Evolutionary conservation across 2,888 invertebrate genomes (phyloP).

Genomic region (Plebejus anna): DNA sequence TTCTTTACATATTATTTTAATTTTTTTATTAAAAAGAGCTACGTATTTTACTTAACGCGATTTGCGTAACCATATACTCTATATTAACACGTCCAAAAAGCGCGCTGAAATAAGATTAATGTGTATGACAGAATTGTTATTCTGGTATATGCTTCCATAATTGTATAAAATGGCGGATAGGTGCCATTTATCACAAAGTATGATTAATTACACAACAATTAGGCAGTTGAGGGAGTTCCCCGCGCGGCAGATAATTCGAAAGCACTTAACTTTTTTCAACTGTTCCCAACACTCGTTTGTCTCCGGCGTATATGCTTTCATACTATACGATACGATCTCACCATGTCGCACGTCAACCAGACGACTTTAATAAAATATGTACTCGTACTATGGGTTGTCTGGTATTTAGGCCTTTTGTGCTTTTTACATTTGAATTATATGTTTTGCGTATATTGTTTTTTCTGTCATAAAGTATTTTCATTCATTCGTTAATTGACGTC

Average conservation of each 20-base stretch:
- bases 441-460: too few species aligned
- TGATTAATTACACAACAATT: conserved; percentile 19
- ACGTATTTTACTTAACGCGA: too few species aligned
- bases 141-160: background rate
- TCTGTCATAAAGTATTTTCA: too few species aligned
- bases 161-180: conserved; percentile 12
- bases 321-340: background rate
- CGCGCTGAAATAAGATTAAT: background rate
- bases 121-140: background rate
- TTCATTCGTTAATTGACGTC: too few species aligned
- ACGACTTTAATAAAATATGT: too few species aligned
- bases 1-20: background rate
- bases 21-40: too few species aligned
- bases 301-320: background rate
- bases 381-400: too few species aligned
- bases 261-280: conserved; percentile 31
- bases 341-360: background rate
- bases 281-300: conserved; percentile 28
- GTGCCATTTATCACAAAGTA: background rate
- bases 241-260: conserved; percentile 23
- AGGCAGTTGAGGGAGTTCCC: background rate
- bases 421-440: too few species aligned
- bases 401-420: too few species aligned
- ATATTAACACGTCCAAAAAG: background rate
- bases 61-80: too few species aligned